These are phyloP conservation scores for Piezodorus guildinii DNA, from an alignment of 1,140 invertebrate species.

Conservation along the genomic window DNA sequence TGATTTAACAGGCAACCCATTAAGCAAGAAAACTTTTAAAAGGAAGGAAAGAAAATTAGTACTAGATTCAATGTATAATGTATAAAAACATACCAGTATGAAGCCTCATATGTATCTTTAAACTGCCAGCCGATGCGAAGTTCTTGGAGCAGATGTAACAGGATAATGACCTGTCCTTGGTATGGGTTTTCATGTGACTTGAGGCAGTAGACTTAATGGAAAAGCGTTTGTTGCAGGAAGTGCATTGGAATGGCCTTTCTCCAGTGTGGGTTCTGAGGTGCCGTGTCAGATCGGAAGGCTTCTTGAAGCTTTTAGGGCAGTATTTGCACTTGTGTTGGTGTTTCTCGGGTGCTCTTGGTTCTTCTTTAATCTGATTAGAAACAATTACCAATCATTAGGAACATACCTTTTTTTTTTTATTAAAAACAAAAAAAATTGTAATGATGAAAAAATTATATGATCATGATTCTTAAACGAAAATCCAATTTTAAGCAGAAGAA, in stretches of 20 bases:
- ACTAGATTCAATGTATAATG: too few species aligned
- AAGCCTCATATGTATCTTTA: slow-evolving; percentile 59
- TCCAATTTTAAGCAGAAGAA: too few species aligned
- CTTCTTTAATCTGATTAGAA: slow-evolving; percentile 2
- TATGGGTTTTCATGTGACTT: slow-evolving; percentile 48
- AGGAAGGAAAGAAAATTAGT: too few species aligned
- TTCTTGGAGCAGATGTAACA: slow-evolving; percentile 47
- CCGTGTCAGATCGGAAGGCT: slow-evolving; percentile 41
- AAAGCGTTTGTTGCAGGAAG: slow-evolving; percentile 51
- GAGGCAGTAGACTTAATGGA: slow-evolving; percentile 52
- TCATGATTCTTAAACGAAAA: too few species aligned
- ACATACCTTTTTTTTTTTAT: too few species aligned
- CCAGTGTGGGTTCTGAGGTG: slow-evolving; percentile 51
- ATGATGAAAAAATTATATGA: too few species aligned
- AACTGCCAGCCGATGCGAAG: slow-evolving; percentile 48
- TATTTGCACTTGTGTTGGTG: slow-evolving; percentile 42
- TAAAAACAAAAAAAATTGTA: too few species aligned
- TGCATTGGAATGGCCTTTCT: slow-evolving; percentile 52
- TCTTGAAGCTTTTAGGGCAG: slow-evolving; percentile 43
- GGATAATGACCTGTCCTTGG: slow-evolving; percentile 38
- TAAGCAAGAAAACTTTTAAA: too few species aligned
- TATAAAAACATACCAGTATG: slow-evolving; percentile 42
- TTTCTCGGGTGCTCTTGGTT: slow-evolving; percentile 9
- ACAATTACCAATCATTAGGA: neutral
- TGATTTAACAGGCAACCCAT: too few species aligned